These are phyloP conservation scores for Chloroclystis v-ata DNA, from an alignment of 2,888 invertebrate genomes.

Conservation along the genomic window DNA sequence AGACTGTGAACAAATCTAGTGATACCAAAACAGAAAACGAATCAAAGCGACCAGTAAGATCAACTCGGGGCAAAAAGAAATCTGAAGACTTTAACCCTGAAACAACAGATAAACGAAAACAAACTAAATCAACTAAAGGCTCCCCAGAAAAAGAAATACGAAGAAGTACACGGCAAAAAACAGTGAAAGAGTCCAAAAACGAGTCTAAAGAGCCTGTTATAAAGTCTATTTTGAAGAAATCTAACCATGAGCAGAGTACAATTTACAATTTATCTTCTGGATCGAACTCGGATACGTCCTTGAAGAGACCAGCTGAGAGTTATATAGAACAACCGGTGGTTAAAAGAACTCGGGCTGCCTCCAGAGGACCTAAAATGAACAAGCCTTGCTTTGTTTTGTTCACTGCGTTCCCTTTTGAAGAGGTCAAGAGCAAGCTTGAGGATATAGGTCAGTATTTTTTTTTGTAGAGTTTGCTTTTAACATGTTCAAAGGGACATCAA, in stretches of 20 bases:
- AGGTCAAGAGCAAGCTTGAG: constrained; percentile 52
- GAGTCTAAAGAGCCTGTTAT: constrained; percentile 25
- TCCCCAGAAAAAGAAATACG: constrained; percentile 42
- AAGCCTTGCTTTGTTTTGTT: constrained; percentile 55
- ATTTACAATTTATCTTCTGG: constrained; percentile 53
- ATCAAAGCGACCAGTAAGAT: constrained; percentile 23
- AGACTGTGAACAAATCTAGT: constrained; percentile 11
- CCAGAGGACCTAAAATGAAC: constrained; percentile 36
- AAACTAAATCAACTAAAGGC: constrained; percentile 18
- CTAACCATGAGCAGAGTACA: constrained; percentile 46
- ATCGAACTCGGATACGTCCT: constrained; percentile 44
- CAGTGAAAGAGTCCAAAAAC: constrained; percentile 32
- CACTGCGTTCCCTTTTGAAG: constrained; percentile 57
- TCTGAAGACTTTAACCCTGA: constrained; percentile 23
- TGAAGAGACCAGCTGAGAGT: constrained; percentile 44
- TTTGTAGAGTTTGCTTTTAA: too few species aligned
- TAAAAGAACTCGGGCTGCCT: constrained; percentile 42
- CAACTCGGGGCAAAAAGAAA: constrained; percentile 37
- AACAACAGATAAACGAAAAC: constrained; percentile 10
- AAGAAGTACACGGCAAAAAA: constrained; percentile 51
- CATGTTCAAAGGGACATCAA: too few species aligned
- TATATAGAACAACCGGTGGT: constrained; percentile 41
- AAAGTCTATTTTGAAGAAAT: constrained; percentile 36
- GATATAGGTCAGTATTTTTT: constrained; percentile 49
- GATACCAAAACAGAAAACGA: constrained; percentile 14